Conservation (phyloP, 1,140 invertebrate species). For the Cotesia typhae region DNA sequence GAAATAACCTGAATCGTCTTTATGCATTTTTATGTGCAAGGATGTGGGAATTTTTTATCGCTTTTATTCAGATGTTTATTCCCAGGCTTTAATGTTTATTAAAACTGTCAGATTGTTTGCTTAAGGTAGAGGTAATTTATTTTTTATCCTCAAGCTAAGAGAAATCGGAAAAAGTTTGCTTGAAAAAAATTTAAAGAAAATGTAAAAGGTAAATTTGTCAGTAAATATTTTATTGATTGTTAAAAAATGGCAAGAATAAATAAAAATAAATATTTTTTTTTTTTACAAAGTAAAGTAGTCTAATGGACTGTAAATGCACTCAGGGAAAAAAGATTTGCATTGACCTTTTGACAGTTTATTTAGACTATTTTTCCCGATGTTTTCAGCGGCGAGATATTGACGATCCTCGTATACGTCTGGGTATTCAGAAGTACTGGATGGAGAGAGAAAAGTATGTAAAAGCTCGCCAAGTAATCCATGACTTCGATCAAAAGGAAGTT, state of each 20-base stretch:
- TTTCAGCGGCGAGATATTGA: constrained; percentile 75
- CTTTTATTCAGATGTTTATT: too few relatives aligned
- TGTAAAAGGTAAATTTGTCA: too few relatives aligned
- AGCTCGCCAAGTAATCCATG: constrained; percentile 75
- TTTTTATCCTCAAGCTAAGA: too few relatives aligned
- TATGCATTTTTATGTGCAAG: neutral
- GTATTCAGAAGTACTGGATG: constrained; percentile 71
- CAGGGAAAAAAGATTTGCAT: constrained; percentile 70
- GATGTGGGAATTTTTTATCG: too few relatives aligned
- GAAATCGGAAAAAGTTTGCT: too few relatives aligned
- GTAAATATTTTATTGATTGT: too few relatives aligned
- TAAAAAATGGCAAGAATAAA: too few relatives aligned
- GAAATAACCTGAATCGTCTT: constrained; percentile 9
- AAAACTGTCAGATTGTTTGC: too few relatives aligned
- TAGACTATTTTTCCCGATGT: constrained; percentile 61
- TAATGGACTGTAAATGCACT: constrained; percentile 71
- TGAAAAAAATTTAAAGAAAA: too few relatives aligned
- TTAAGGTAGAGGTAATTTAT: too few relatives aligned
- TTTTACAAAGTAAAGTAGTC: constrained; percentile 65
- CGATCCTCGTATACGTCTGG: constrained; percentile 72
- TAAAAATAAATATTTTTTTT: too few relatives aligned
- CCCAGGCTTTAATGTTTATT: too few relatives aligned
- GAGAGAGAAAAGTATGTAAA: constrained; percentile 73
- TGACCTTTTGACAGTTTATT: constrained; percentile 57
- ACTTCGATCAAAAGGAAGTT: constrained; percentile 71